Evolutionary conservation across 1,140 invertebrate genomes (phyloP).

Genomic region (Pteromalus puparum): DNA sequence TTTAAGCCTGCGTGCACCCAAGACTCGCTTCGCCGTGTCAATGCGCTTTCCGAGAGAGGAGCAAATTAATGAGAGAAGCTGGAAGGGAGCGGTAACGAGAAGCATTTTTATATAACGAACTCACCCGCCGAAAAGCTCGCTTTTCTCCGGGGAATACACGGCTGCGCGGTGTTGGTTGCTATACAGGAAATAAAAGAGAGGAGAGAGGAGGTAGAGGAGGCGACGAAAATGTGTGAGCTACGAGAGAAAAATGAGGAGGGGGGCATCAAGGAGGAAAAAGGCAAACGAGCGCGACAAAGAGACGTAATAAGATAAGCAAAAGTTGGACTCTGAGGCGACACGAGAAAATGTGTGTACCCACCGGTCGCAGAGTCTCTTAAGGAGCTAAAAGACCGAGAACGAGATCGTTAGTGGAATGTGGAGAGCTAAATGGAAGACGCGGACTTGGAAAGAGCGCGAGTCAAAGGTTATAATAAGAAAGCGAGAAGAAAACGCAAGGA

Average conservation of each 20-base stretch:
- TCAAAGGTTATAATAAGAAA: not conserved
- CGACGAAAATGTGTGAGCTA: not conserved
- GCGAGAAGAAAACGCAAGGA: constrained; percentile 20
- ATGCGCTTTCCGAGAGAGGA: constrained; percentile 42
- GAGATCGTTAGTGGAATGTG: not conserved
- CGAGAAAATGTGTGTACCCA: not conserved
- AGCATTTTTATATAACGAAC: constrained; percentile 64
- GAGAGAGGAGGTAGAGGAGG: not conserved
- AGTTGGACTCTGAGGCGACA: not conserved
- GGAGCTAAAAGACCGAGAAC: constrained; percentile 11
- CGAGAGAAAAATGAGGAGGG: not conserved
- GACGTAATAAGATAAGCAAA: constrained; percentile 51
- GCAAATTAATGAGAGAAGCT: constrained; percentile 59
- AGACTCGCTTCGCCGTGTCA: constrained; percentile 47
- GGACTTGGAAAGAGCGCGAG: not conserved
- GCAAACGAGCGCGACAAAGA: constrained; percentile 27
- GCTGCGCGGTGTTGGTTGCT: not conserved
- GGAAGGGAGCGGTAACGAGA: constrained; percentile 53
- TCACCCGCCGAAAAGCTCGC: constrained; percentile 54
- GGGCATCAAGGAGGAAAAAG: not conserved
- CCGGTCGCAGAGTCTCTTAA: not conserved
- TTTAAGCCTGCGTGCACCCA: constrained; percentile 42
- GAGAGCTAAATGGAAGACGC: not conserved
- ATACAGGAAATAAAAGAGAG: not conserved
- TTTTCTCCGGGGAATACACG: constrained; percentile 49